Conservation (phyloP, 1,140 invertebrate genomes). For the Drosophila lowei region DNA sequence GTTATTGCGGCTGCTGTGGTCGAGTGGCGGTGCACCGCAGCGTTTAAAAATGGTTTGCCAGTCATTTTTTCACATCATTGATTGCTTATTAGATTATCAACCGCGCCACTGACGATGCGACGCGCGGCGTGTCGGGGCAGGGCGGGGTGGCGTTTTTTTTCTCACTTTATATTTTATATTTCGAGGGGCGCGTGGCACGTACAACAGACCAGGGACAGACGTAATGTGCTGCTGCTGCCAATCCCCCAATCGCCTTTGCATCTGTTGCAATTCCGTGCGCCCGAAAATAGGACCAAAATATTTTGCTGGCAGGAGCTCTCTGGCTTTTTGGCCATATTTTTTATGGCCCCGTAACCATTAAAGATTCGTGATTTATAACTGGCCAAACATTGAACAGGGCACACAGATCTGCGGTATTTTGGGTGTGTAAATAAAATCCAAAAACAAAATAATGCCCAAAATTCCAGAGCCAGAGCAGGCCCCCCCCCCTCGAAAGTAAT, state of each 20-base stretch:
- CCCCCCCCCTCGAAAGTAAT: no score
- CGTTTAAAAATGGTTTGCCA: conserved; percentile 74
- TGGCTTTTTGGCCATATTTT: conserved; percentile 41
- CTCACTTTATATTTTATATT: conserved; percentile 38
- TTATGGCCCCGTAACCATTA: conserved; percentile 47
- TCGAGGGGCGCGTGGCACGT: conserved; percentile 50
- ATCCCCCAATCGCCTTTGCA: conserved; percentile 52
- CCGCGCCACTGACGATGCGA: conserved; percentile 49
- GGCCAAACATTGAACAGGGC: conserved; percentile 28
- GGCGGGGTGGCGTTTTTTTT: conserved; percentile 8
- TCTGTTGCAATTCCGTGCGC: conserved; percentile 70
- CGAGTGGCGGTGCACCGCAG: conserved; percentile 69
- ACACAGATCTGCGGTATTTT: conserved; percentile 6
- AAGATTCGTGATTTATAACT: conserved; percentile 65
- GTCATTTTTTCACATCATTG: conserved; percentile 80
- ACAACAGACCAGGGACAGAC: conserved; percentile 23
- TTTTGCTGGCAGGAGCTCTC: conserved; percentile 16
- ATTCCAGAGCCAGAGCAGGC: no score
- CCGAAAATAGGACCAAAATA: conserved; percentile 58
- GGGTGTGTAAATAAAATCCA: conserved; percentile 7
- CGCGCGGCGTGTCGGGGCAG: conserved; percentile 7
- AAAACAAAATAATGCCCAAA: conserved; percentile 16
- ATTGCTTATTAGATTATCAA: conserved; percentile 79
- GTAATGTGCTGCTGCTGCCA: conserved; percentile 48
- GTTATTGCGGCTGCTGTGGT: conserved; percentile 33